Percentiles rank a stretch among this genome's conserved stretches.
Evolutionary conservation across 2,888 invertebrate species (phyloP).

Genomic region (Tachina grossa): DNA sequence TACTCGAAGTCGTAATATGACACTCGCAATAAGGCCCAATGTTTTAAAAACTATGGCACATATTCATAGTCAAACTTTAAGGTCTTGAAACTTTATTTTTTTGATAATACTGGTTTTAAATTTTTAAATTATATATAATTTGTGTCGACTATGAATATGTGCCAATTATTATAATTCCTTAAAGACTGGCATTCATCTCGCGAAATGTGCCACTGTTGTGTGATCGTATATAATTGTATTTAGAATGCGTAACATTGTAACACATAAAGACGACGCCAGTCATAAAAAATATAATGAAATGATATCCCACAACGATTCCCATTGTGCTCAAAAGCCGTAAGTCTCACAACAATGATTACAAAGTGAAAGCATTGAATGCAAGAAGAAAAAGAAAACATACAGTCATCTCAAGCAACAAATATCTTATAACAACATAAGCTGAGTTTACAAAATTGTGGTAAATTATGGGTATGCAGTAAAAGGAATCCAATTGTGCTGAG

Average conservation of each 20-base stretch:
- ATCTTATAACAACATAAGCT: background rate
- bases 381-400: background rate
- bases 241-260: background rate
- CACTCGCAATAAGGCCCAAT: no score
- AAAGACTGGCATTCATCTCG: no score
- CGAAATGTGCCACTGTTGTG: background rate
- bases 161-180: no score
- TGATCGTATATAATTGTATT: background rate
- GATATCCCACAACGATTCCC: no score
- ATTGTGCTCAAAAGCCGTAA: background rate
- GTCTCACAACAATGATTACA: background rate
- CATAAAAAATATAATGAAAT: background rate
- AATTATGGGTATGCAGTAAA: background rate
- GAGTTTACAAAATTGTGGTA: background rate
- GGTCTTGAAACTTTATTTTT: no score
- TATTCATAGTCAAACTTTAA: no score
- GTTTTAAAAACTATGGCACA: no score
- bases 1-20: no score
- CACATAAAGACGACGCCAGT: background rate
- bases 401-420: background rate
- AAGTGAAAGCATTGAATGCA: background rate
- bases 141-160: no score
- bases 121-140: no score
- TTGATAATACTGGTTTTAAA: no score
- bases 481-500: constrained; percentile 5